Conservation (phyloP, 2,888 invertebrate genomes). For the Polyommatus icarus region DNA sequence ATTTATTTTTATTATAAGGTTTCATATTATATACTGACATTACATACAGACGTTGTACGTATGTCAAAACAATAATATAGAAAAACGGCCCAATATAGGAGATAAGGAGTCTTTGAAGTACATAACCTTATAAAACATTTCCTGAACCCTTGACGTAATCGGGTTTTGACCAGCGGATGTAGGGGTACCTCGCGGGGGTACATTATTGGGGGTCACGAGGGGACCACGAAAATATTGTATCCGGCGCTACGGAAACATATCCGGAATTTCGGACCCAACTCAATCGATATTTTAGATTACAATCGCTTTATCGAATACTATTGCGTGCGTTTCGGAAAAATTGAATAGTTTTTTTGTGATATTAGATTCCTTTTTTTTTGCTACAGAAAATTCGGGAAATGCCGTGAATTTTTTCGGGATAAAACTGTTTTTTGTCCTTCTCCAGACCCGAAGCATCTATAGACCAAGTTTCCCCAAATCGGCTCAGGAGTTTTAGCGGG, state of each 20-base stretch:
- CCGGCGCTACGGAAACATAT: neutral
- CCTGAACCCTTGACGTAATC: neutral
- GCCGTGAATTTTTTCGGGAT: neutral
- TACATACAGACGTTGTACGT: neutral
- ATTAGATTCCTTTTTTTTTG: neutral
- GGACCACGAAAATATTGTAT: conserved; percentile 1
- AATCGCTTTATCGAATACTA: neutral
- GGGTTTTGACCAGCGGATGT: neutral
- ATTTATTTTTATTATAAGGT: neutral
- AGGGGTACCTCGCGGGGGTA: neutral
- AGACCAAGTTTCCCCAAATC: no score
- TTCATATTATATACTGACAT: neutral
- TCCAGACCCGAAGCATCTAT: no score
- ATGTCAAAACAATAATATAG: neutral
- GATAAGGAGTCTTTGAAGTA: neutral
- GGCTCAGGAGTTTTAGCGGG: no score
- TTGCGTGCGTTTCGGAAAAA: neutral
- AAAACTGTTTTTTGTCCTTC: no score
- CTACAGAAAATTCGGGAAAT: neutral
- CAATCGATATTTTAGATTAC: conserved; percentile 2
- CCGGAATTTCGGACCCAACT: neutral
- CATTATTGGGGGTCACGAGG: neutral
- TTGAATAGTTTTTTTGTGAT: neutral
- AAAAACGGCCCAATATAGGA: neutral
- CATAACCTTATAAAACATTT: conserved; percentile 8